Base-by-base conservation (phyloP, 2,888 invertebrate genomes). In the Bimastos eiseni region DNA sequence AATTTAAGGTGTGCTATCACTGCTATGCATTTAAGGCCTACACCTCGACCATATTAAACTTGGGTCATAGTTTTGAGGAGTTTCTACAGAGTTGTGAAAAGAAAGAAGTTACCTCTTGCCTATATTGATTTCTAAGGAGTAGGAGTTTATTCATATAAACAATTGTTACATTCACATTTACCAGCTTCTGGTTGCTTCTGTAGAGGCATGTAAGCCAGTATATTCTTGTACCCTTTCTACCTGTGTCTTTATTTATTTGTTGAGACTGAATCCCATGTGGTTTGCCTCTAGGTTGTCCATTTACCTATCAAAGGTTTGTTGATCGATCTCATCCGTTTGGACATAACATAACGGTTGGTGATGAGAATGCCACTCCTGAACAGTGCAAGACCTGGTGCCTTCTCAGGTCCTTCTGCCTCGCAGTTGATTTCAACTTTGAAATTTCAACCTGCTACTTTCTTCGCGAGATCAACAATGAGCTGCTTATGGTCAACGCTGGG, bases 361-460 rank as follows among this genome's bases (percentile, higher is more conserved):
- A 33, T 33, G 90, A 90, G 44, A 90, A 89, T 36, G 86, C 44
- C 30, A 90, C 91, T 41, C 38, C 89, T 0, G 92, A 92, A 84
- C 44, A 89, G 89, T 92, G 92, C 88, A 92, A 92, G 90, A 88
- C 70, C 86, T 92, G 92, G 92, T 92, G 92, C 89, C 49, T 92
- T 36, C 88, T 90, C 44, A 83, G 91, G 36, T 91, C 92, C 24
- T 92, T 83, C 84, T 92, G 92, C 70, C 38, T 55, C n/a, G 92
- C 90, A 8, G 92, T 92, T 5, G 92, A 92, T 90, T 92, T 92
- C 90, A 89, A 92, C 90, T 36, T 44, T 49, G 49, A 37, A 83
- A 91, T 90, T 15, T 44, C 49, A 30, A 91, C 90, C 0, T 92
- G 92, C 83, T 92, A 92, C 90, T 91, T 88, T 88, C 91, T 91